Percentiles rank a stretch among this genome's conserved stretches.
phyloP scores from a whole-genome alignment of 2,797 vertebrate species.

The Sebastes vulpes region DNA sequence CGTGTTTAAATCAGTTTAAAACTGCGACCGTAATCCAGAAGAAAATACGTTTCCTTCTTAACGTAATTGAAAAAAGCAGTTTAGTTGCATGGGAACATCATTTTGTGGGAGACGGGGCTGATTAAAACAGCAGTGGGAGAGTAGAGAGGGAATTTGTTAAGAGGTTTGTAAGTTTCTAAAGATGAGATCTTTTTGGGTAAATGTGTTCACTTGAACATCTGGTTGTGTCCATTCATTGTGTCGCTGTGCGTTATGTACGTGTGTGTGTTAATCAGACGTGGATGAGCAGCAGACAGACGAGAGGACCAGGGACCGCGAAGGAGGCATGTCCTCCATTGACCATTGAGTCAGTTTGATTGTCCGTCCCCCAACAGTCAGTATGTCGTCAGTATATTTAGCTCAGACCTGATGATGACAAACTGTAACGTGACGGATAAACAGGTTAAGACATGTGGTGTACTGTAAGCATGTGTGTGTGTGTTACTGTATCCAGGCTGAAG shows the following conservation, averaged over 20 bases:
- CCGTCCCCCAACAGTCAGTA: not conserved
- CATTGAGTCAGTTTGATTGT: slow-evolving; percentile 63
- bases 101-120: too few species aligned
- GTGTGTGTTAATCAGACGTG: slow-evolving; percentile 47
- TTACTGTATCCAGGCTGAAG: slow-evolving; percentile 66
- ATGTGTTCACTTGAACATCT: not conserved
- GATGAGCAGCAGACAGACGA: slow-evolving; percentile 44
- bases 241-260: not conserved
- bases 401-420: not conserved
- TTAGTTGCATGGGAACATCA: too few species aligned
- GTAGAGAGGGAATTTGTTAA: not conserved
- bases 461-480: not conserved
- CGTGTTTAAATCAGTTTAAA: too few species aligned
- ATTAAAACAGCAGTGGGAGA: not conserved
- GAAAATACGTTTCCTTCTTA: too few species aligned
- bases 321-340: slow-evolving; percentile 59
- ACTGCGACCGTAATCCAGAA: too few species aligned
- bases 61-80: too few species aligned
- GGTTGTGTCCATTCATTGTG: not conserved
- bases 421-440: not conserved
- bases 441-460: not conserved
- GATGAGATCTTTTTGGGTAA: not conserved
- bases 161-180: not conserved
- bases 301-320: slow-evolving; percentile 36
- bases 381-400: not conserved